phyloP scores from a whole-genome alignment of 2,888 invertebrate species.

The Piscicola geometra region DNA sequence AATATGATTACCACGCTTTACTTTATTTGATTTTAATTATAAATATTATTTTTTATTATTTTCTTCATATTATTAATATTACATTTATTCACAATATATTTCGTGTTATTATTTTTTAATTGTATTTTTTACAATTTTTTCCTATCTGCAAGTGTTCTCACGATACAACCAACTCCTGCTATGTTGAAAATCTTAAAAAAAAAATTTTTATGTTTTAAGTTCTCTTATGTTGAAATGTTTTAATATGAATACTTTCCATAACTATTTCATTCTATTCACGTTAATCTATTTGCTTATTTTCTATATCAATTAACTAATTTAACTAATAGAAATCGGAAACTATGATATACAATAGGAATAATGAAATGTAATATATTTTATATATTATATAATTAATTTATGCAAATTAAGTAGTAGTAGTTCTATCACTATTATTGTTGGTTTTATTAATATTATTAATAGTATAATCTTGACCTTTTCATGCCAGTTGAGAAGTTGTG shows the following conservation, averaged over 20 bases:
- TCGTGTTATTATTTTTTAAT: too few species aligned
- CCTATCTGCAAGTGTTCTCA: slow-evolving; percentile 25
- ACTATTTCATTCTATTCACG: neutral
- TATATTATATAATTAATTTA: neutral
- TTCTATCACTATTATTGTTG: too few species aligned
- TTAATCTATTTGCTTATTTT: neutral
- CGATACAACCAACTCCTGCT: slow-evolving; percentile 25
- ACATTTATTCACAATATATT: too few species aligned
- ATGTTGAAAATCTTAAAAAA: slow-evolving; percentile 15
- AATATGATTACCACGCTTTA: too few species aligned
- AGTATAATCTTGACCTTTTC: slow-evolving; percentile 24
- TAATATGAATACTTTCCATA: neutral
- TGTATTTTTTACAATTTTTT: slow-evolving; percentile 15
- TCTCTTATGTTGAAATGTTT: neutral
- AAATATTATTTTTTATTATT: too few species aligned
- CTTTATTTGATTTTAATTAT: too few species aligned
- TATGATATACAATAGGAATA: too few species aligned
- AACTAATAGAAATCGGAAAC: neutral
- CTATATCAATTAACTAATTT: neutral
- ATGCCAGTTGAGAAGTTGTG: slow-evolving; percentile 31
- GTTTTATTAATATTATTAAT: too few species aligned
- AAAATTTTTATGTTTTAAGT: neutral
- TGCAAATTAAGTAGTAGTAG: too few species aligned
- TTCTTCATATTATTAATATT: too few species aligned
- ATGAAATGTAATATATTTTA: too few species aligned